phyloP scores from a whole-genome alignment of 2,888 invertebrate species.

The Danaus chrysippus region DNA sequence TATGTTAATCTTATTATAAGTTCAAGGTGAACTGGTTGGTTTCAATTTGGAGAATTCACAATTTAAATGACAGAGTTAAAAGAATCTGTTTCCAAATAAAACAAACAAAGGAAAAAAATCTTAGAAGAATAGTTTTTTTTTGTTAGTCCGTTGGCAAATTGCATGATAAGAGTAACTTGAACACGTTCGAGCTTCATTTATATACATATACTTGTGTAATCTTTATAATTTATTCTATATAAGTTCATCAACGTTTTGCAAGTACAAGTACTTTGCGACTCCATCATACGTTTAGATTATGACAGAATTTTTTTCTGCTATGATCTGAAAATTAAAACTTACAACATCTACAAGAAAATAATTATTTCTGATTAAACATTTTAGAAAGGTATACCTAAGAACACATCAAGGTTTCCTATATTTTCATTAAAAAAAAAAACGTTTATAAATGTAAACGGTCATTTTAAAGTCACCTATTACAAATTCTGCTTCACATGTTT shows the following conservation, averaged over 20 bases:
- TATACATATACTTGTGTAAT: too few relatives aligned
- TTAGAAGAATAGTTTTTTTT: too few relatives aligned
- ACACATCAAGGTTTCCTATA: too few relatives aligned
- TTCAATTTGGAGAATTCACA: conserved; percentile 10
- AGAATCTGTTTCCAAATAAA: too few relatives aligned
- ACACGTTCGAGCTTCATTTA: conserved; percentile 12
- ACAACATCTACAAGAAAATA: conserved; percentile 8
- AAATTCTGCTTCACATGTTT: too few relatives aligned
- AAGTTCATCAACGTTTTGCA: conserved; percentile 7
- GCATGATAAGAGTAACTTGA: background rate
- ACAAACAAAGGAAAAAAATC: too few relatives aligned
- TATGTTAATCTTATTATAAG: conserved; percentile 30
- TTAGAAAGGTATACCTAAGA: too few relatives aligned
- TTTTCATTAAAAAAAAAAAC: too few relatives aligned
- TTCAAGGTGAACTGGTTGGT: conserved; percentile 52
- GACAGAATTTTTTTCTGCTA: background rate
- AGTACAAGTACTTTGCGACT: conserved; percentile 30
- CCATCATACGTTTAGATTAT: background rate
- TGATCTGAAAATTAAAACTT: conserved; percentile 4
- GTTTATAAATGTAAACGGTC: too few relatives aligned
- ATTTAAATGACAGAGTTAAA: conserved; percentile 5
- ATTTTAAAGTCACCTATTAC: too few relatives aligned
- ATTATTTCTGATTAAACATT: background rate
- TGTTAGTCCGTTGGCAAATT: background rate
- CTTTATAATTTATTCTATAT: too few relatives aligned